Evolutionary conservation across 1,140 invertebrate genomes (phyloP), one percentile per base, ranked within the genome.

Genomic region (Halotydeus destructor): DNA sequence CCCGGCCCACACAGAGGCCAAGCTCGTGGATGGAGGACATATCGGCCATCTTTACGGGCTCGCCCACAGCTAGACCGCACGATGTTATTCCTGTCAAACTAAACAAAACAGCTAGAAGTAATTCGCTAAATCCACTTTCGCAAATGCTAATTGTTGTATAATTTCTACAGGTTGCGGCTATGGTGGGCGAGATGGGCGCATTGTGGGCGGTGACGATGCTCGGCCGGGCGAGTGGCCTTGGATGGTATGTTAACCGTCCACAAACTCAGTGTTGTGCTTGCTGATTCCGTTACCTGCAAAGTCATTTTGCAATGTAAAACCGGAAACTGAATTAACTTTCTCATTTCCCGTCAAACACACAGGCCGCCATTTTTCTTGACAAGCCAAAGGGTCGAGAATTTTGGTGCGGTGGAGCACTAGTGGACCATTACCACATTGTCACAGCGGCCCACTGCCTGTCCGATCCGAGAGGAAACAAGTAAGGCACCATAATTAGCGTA

Each of bases 381-480:
- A 52, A 35, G 27, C 31, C 22, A 19, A 47, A 41, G 35, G 51
- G 48, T 25, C 21, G 43, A 1, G 61, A 65, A 48, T 69, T 69
- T 42, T 61, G 62, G 41, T 78, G 75, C 50, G 74, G 71, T 1
- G 76, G 72, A 1, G 63, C 68, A 2, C 56, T 78, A 0, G 65
- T 78, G 25, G 69, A 63, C 18, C 57, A 66, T 26, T 48, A 60
- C 2, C 70, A 70, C 47, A 60, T 77, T 16, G 32, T 77, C 2
- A 77, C 74, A 1, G 74, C 76, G 3, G 72, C 70, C 0, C 76
- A 78, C 55, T 77, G 74, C 48, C 58, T 73, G 14, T 49, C 51
- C 18, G 49, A 53, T 46, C 46, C 41, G 32, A 35, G 47, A 34
- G 51, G 51, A 16, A 43, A 47, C 28, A 49, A 41, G 47, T 52